These are phyloP conservation scores for Allygus modestus DNA, from an alignment of 2,888 invertebrate species.

Conservation along the genomic window DNA sequence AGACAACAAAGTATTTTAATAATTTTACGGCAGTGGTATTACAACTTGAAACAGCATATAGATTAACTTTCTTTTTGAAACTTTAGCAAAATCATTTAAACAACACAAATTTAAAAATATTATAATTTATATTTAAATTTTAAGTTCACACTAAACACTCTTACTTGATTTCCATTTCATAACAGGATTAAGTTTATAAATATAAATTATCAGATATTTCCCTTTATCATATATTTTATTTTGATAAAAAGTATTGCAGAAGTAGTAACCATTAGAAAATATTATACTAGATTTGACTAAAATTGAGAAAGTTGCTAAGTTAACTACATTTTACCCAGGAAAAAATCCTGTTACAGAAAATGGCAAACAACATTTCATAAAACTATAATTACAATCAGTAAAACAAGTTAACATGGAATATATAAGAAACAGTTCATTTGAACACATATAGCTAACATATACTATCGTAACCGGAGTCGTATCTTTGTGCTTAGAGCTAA, in stretches of 20 bases:
- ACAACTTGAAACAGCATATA: no score
- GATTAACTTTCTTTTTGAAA: no score
- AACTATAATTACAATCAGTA: constrained; percentile 47
- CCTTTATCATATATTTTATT: not conserved
- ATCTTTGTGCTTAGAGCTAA: constrained; percentile 45
- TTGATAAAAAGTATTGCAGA: not conserved
- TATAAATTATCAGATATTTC: not conserved
- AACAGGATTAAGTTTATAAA: no score
- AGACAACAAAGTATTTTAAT: not conserved
- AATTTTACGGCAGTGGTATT: not conserved
- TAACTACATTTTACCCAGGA: not conserved
- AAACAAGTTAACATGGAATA: constrained; percentile 54
- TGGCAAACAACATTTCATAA: constrained; percentile 16
- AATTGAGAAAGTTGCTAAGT: not conserved
- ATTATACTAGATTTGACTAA: not conserved
- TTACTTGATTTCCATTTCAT: no score
- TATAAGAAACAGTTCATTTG: constrained; percentile 42
- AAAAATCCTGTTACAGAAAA: not conserved
- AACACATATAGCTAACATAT: constrained; percentile 45
- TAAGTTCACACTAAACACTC: no score
- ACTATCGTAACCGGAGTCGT: constrained; percentile 5
- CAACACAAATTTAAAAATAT: no score
- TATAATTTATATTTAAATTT: no score
- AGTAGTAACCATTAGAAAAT: not conserved
- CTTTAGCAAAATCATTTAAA: no score